Base-by-base conservation (phyloP, 1,140 invertebrate species). In the Colletes gigas region DNA sequence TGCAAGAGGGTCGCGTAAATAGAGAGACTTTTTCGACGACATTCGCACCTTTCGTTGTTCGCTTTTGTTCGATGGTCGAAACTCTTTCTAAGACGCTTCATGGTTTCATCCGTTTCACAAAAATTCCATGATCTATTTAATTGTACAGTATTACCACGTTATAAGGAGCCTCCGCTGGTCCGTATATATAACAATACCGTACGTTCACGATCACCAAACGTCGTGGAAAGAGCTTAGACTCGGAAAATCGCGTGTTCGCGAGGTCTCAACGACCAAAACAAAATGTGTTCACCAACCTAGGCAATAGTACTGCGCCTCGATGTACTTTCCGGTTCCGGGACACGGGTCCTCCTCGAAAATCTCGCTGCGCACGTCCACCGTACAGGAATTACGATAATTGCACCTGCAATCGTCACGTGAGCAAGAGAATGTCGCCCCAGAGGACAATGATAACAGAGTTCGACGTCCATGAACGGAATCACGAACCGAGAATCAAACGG, bases 261-360 rank as follows among this genome's bases (percentile, higher is more conserved):
- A 69, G 44, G 9, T 47, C 44, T 9, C 6, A 9, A 47, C 44
- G 44, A 47, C 44, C 9, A 75, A 75, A 81, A 68, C 50, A 50
- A 76, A 73, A 81, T 76, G 54, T 72, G 39, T 83, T 21, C 89
- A 94, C 93, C 92, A 93, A 94, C 94, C 94, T 93, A 91, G 88
- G 88, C 95, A 95, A 81, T 93, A 88, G 92, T 94, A 95, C 78
- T 95, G 94, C 81, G 94, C 94, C 92, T 95, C 95, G 85, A 95
- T 92, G 91, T 95, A 95, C 89, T 95, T 95, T 84, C 92, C 88
- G 76, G 95, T 95, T 73, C 93, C 94, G 74, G 94, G 94, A 92
- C 95, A 95, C 39, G 95, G 94, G 88, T 95, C 94, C 84, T 94
- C 94, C 84, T 94, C 94, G 91, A 95, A 95, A 81, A 93, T 89